These are phyloP conservation scores for Notarius lentiginosus DNA, from an alignment of 2,113 vertebrate species.

Conservation along the genomic window DNA sequence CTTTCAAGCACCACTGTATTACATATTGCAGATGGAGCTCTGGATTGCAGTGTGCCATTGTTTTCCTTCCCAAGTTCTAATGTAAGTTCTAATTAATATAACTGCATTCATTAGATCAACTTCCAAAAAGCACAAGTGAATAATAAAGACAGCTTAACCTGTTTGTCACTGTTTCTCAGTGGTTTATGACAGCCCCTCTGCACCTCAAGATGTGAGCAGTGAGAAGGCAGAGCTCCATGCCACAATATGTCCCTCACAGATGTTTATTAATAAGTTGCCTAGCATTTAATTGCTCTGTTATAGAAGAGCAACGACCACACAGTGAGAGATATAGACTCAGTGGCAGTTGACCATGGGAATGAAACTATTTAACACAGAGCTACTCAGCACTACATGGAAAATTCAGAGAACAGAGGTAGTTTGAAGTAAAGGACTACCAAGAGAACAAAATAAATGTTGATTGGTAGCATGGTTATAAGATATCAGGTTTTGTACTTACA, in stretches of 20 bases:
- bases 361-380: conserved; percentile 48
- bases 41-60: neutral
- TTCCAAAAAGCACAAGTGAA: conserved; percentile 9
- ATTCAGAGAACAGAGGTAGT: conserved; percentile 29
- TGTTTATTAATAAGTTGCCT: conserved; percentile 61
- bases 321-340: conserved; percentile 43
- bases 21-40: neutral
- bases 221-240: conserved; percentile 40
- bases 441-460: neutral
- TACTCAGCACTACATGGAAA: conserved; percentile 31
- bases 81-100: conserved; percentile 7
- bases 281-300: conserved; percentile 60
- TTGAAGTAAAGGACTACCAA: conserved; percentile 16
- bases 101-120: conserved; percentile 13
- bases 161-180: conserved; percentile 31
- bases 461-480: neutral
- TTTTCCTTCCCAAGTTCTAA: neutral
- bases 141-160: conserved; percentile 10
- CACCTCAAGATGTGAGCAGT: conserved; percentile 28
- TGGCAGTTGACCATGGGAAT: conserved; percentile 42
- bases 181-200: conserved; percentile 28
- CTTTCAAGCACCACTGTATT: too few relatives aligned
- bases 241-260: conserved; percentile 44
- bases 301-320: conserved; percentile 42
- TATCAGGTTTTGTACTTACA: neutral